Evolutionary conservation across 2,888 invertebrate species (phyloP).

Genomic region (Hypercompe scribonia): DNA sequence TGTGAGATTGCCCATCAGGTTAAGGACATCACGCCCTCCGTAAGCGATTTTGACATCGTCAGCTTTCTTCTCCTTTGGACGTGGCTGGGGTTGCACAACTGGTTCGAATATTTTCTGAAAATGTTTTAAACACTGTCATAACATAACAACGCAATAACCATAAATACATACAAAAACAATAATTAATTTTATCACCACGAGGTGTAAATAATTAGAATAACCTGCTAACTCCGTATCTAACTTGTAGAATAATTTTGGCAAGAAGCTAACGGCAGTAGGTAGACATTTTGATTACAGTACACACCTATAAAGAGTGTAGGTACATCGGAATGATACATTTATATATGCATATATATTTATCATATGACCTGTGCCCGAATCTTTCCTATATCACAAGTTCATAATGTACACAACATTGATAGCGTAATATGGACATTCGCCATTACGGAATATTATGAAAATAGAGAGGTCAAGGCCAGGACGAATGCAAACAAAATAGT

Average conservation of each 20-base stretch:
- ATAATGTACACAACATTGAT: slow-evolving; percentile 76
- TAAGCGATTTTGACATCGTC: slow-evolving; percentile 80
- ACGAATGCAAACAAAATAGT: slow-evolving; percentile 81
- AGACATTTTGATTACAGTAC: slow-evolving; percentile 37
- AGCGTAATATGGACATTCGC: slow-evolving; percentile 80
- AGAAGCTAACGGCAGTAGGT: slow-evolving; percentile 35
- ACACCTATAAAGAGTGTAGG: slow-evolving; percentile 14
- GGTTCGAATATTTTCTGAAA: slow-evolving; percentile 82
- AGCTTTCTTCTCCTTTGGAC: slow-evolving; percentile 73
- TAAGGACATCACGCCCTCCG: slow-evolving; percentile 86
- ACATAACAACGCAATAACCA: slow-evolving; percentile 15
- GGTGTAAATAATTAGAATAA: slow-evolving; percentile 5
- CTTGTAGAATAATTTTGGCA: slow-evolving; percentile 43
- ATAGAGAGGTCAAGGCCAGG: slow-evolving; percentile 87
- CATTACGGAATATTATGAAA: slow-evolving; percentile 87
- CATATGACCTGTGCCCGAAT: slow-evolving; percentile 51
- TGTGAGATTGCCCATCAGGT: slow-evolving; percentile 86
- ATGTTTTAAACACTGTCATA: slow-evolving; percentile 40
- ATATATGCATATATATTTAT: slow-evolving; percentile 13
- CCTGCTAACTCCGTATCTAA: slow-evolving; percentile 7
- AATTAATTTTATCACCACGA: slow-evolving; percentile 6
- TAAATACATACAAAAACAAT: background rate
- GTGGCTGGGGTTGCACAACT: slow-evolving; percentile 79
- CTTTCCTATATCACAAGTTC: slow-evolving; percentile 73
- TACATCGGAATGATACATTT: slow-evolving; percentile 19